Conservation (phyloP, 2,888 invertebrate genomes). For the Hypena proboscidalis region DNA sequence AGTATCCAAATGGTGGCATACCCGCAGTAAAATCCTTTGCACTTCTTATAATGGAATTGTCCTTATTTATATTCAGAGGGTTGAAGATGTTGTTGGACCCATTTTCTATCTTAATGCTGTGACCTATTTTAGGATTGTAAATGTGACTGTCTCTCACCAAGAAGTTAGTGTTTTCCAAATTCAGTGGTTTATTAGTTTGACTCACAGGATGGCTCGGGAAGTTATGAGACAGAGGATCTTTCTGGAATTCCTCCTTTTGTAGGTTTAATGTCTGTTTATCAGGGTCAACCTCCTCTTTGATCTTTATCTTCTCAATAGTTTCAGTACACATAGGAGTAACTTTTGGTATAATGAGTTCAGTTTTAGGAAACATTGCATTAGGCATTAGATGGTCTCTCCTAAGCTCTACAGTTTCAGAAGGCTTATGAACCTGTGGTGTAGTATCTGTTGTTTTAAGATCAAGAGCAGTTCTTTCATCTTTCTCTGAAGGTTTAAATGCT, state of each 20-base stretch:
- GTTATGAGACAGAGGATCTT: conserved; percentile 77
- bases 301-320: conserved; percentile 77
- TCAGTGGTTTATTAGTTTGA: conserved; percentile 73
- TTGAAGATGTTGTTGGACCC: conserved; percentile 73
- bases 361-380: conserved; percentile 79
- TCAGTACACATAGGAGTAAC: conserved; percentile 84
- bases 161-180: conserved; percentile 78
- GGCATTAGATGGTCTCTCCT: conserved; percentile 62
- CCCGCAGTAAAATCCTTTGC: conserved; percentile 73
- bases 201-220: conserved; percentile 69
- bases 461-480: conserved; percentile 69
- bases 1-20: conserved; percentile 73
- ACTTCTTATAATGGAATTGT: conserved; percentile 74
- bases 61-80: conserved; percentile 76
- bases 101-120: conserved; percentile 78
- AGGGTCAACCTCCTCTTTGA: conserved; percentile 80
- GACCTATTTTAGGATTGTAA: conserved; percentile 74
- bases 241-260: conserved; percentile 77
- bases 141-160: conserved; percentile 79
- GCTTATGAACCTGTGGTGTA: conserved; percentile 51
- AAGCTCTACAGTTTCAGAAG: conserved; percentile 61
- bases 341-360: conserved; percentile 87
- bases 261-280: conserved; percentile 74
- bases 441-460: conserved; percentile 78
- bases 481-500: conserved; percentile 66